A percentile compares a stretch with the other conserved stretches of the same genome.
phyloP scores from a whole-genome alignment of 2,888 invertebrate genomes.

The Cyrtodaria siliqua region DNA sequence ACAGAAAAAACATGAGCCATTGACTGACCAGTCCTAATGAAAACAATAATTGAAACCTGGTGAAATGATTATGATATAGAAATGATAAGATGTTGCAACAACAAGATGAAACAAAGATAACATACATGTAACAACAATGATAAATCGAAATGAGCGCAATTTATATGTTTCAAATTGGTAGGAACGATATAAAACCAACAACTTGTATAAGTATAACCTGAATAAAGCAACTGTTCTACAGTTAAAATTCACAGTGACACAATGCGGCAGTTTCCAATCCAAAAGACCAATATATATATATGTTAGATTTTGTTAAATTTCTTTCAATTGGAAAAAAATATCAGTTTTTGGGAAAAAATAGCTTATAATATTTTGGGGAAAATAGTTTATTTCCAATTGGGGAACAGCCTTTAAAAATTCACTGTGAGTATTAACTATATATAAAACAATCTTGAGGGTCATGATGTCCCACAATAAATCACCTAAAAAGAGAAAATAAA shows the following conservation, averaged over 20 bases:
- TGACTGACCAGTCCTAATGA: too few relatives aligned
- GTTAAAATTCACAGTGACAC: too few relatives aligned
- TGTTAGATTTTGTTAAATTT: too few relatives aligned
- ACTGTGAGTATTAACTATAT: constrained; percentile 12
- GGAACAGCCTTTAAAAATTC: background rate
- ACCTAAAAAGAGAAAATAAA: constrained; percentile 10
- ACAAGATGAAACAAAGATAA: background rate
- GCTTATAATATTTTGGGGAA: constrained; percentile 4
- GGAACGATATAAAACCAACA: constrained; percentile 9
- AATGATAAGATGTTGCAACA: constrained; percentile 7
- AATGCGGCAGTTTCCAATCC: too few relatives aligned
- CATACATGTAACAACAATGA: background rate
- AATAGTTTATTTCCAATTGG: background rate
- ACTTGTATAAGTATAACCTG: background rate
- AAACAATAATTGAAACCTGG: too few relatives aligned
- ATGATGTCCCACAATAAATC: constrained; percentile 3
- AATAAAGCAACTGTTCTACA: too few relatives aligned
- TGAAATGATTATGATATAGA: constrained; percentile 11
- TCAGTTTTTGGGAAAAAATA: constrained; percentile 2
- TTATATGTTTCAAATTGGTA: constrained; percentile 1
- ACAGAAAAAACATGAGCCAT: background rate
- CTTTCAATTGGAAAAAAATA: too few relatives aligned
- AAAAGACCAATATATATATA: too few relatives aligned
- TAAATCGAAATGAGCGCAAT: constrained; percentile 9
- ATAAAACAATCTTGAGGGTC: background rate